Evolutionary conservation across 35 echinoderm and acorn worm genomes (phyloP), one percentile per base, ranked within the genome.

Genomic region (Antedon bifida): DNA sequence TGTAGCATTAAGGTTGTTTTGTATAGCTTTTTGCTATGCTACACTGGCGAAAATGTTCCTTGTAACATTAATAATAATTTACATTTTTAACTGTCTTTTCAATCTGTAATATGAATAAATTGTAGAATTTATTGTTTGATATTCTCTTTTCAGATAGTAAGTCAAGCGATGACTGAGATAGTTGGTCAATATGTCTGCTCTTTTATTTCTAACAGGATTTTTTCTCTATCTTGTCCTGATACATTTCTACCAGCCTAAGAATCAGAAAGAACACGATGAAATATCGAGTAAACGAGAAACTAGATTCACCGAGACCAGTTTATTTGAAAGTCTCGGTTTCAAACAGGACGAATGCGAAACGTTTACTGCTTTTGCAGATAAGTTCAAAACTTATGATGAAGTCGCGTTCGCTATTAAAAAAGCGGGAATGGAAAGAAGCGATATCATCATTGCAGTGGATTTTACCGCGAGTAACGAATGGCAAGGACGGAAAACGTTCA

Each of bases 391-490:
- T 10, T 99, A 90, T 36, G 91, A 90, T 73, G 84, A 99, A 77
- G 90, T 99, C 32, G 88, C 86, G 0, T 55, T 44, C 33, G 95
- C 95, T 23, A 90, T 99, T 29, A 99, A 99, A 55, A 86, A 87
- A 33, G 85, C 95, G 0, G 95, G 95, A 32, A 85, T 99, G 36
- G 75, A 86, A 3, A 87, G 81, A 34, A 90, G 95, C n/a, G 90
- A 99, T 34, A 78, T 99, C 30, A 92, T 99, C 39, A 90, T 99
- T 31, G 95, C 85, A 13, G 81, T 99, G 30, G 95, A 99, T 74
- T 99, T 99, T 78, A 99, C 91, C 16, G 95, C 95, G n/a, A 99
- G 95, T 76, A 99, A 99, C 32, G 95, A 99, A 75, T 99, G 95
- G 95, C 95, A 99, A 73, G 95, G 95, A 0, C 55, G 95, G 21